Evolutionary conservation across 2,113 vertebrate species (phyloP).

Genomic region (Macquaria australasica): DNA sequence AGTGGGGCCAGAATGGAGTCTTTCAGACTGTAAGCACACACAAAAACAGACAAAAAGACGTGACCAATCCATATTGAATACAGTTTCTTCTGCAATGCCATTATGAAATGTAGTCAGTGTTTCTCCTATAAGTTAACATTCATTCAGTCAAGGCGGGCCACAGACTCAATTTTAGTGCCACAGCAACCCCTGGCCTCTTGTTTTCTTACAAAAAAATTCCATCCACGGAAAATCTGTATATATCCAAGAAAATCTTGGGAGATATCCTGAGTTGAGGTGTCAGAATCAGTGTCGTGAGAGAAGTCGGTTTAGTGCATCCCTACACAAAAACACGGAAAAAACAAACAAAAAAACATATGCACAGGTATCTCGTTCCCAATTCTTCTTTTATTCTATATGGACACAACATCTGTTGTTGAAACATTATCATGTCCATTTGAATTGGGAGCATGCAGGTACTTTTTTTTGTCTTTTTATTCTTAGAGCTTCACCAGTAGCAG

Average conservation of each 20-base stretch:
- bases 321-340: background rate
- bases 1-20: constrained; percentile 81
- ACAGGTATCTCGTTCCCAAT: background rate
- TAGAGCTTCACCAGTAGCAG: background rate
- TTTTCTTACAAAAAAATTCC: no score
- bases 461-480: background rate
- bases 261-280: background rate
- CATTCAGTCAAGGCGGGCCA: background rate
- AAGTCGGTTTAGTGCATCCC: background rate
- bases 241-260: no score
- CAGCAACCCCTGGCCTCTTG: background rate
- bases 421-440: no score
- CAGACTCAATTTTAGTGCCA: background rate
- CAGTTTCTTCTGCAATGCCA: background rate
- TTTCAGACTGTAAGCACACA: constrained; percentile 84
- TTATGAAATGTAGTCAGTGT: background rate
- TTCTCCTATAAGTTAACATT: background rate
- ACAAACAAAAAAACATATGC: background rate
- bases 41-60: constrained; percentile 40
- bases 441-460: background rate
- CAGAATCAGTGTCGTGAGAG: background rate
- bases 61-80: background rate
- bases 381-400: background rate
- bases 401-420: background rate
- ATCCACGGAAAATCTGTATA: no score